Evolutionary conservation across 2,888 invertebrate species (phyloP).

Genomic region (Beris chalybata): DNA sequence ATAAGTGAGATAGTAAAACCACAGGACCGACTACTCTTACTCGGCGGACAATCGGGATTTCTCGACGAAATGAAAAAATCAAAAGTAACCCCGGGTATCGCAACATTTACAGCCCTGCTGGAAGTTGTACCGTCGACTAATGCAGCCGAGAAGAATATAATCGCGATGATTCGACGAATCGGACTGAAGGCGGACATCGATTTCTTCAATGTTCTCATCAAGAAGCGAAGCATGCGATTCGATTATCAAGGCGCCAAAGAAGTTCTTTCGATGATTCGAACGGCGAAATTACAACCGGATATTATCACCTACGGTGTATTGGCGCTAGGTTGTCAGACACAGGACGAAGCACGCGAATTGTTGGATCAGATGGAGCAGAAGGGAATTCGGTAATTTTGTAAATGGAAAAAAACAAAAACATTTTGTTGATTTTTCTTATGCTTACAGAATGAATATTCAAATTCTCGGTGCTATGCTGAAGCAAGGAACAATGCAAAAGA

Average conservation of each 20-base stretch:
- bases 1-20: conserved; percentile 62
- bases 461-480: conserved; percentile 75
- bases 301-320: conserved; percentile 85
- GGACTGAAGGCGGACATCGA: conserved; percentile 72
- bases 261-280: conserved; percentile 61
- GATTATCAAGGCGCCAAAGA: conserved; percentile 72
- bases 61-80: conserved; percentile 71
- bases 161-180: conserved; percentile 63
- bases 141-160: conserved; percentile 69
- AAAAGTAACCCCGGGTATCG: conserved; percentile 71
- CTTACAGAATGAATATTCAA: conserved; percentile 68
- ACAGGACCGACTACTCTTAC: conserved; percentile 70
- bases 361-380: conserved; percentile 70
- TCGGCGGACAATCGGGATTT: conserved; percentile 80
- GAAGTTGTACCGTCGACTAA: conserved; percentile 68
- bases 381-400: conserved; percentile 61
- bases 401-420: not conserved
- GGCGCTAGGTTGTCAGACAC: conserved; percentile 73
- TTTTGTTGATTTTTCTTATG: conserved; percentile 34
- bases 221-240: conserved; percentile 70
- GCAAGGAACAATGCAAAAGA: conserved; percentile 62
- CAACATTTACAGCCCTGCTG: conserved; percentile 77
- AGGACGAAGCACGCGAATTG: conserved; percentile 66
- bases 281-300: conserved; percentile 65
- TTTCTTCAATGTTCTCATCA: conserved; percentile 86